Conservation (phyloP, 1,140 invertebrate species). For the Anthonomus grandis region DNA sequence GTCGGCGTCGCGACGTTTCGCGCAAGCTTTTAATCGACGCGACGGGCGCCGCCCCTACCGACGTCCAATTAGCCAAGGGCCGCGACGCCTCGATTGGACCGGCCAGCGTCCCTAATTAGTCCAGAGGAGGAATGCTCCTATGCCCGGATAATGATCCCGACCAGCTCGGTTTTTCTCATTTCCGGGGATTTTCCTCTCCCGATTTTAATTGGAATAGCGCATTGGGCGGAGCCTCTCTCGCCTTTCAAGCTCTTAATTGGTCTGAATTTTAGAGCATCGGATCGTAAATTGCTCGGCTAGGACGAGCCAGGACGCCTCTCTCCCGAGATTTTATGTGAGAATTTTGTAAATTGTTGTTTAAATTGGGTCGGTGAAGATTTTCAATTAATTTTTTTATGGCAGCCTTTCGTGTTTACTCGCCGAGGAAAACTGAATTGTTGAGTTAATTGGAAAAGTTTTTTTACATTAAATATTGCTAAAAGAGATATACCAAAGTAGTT, state of each 20-base stretch:
- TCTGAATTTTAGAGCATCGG: slow-evolving; percentile 15
- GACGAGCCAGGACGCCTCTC: too few species aligned
- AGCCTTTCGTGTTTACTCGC: too few species aligned
- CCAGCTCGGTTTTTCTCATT: slow-evolving; percentile 8
- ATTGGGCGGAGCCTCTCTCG: slow-evolving; percentile 1
- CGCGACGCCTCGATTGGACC: slow-evolving; percentile 36
- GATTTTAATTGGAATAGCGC: slow-evolving; percentile 17
- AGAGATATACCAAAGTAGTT: too few species aligned
- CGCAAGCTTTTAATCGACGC: slow-evolving; percentile 41
- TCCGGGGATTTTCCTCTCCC: slow-evolving; percentile 9
- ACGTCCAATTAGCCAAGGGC: slow-evolving; percentile 40
- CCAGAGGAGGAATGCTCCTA: slow-evolving; percentile 28
- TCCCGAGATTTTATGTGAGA: too few species aligned
- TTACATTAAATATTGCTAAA: too few species aligned
- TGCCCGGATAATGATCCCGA: slow-evolving; percentile 16
- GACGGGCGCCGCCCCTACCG: slow-evolving; percentile 39
- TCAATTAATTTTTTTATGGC: too few species aligned
- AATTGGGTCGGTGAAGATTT: too few species aligned
- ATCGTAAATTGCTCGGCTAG: too few species aligned
- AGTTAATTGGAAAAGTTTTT: too few species aligned
- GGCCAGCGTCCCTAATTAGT: slow-evolving; percentile 31
- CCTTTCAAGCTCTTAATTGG: slow-evolving; percentile 15
- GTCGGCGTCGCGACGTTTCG: slow-evolving; percentile 14
- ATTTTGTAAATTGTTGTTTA: too few species aligned
- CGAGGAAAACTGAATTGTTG: too few species aligned